Base-by-base conservation (phyloP, 2,113 vertebrate species). In the Nycticorax nycticorax region DNA sequence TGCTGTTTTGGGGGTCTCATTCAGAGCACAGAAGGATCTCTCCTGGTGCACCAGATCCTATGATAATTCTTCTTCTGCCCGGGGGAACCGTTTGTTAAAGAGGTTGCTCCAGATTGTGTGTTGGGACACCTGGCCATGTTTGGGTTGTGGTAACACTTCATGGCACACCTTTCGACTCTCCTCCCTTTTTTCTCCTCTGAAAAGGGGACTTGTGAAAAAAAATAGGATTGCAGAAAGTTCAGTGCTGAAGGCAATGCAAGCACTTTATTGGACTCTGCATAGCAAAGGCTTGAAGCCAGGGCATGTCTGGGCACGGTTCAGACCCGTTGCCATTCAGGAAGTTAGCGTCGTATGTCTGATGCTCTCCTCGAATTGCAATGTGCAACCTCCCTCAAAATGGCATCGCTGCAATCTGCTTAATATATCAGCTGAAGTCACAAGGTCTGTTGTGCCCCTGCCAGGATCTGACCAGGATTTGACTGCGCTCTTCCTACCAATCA, bases 101-200 rank as follows among this genome's bases (percentile, higher is more conserved):
- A 88, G 57, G 26, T 86, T 76, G 67, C 45, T 92, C 32, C 41
- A 77, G 24, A 71, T 6, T 1, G 1, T 19, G 4, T 73, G 24
- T 6, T 69, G 63, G 41, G 24, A 48, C 57, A 37, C 32, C 43
- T 47, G 59, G 33, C 19, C 33, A 37, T 0, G 0, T 53, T 20
- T 59, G 27, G 66, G 23, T n/a, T 18, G 3, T 6, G n/a, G 21
- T 32, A 74, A 33, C 12, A 10, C 17, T 74, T 53, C 17, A 12
- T 17, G 37, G 37, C 32, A 32, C 39, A 24, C 5, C 8, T 37
- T 89, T 77, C 5, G 27, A 30, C 16, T n/a, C 32, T 78, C 14
- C 35, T 85, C 10, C 21, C 3, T 86, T 67, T 79, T 57, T 35
- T 57, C 53, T 57, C 22, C 60, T 75, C 52, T 71, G 62, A 68